These are phyloP conservation scores for Exaiptasia diaphana DNA, from an alignment of 64 coral and sea anemone species.

Conservation along the genomic window DNA sequence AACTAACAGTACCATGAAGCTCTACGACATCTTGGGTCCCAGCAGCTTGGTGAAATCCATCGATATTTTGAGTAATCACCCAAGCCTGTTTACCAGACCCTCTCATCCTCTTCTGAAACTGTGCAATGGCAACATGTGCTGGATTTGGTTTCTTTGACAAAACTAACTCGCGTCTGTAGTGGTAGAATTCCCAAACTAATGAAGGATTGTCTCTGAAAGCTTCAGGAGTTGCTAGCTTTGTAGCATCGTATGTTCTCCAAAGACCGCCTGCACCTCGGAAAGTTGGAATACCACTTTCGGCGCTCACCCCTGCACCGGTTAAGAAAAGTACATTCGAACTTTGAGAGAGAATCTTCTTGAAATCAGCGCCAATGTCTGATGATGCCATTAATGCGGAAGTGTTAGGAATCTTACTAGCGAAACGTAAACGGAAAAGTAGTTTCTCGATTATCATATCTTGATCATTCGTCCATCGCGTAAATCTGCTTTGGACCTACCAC, in stretches of 20 bases:
- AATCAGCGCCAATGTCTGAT: too few species aligned
- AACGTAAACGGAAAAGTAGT: too few species aligned
- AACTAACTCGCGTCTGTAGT: constrained; percentile 87
- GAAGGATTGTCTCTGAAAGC: constrained; percentile 77
- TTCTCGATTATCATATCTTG: too few species aligned
- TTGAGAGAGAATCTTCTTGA: constrained; percentile 60
- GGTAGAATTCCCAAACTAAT: constrained; percentile 98
- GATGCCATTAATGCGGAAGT: too few species aligned
- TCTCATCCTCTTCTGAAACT: constrained; percentile 72
- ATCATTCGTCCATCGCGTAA: too few species aligned
- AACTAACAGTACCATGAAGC: constrained; percentile 66
- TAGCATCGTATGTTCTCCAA: constrained; percentile 84
- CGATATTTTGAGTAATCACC: constrained; percentile 96
- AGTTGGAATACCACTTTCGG: constrained; percentile 94
- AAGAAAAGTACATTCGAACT: constrained; percentile 70
- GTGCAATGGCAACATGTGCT: constrained; percentile 85
- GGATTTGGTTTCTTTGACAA: constrained; percentile 86
- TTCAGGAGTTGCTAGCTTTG: constrained; percentile 66
- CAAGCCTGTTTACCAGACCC: constrained; percentile 41
- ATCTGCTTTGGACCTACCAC: too few species aligned
- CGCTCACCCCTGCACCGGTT: constrained; percentile 84
- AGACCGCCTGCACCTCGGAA: constrained; percentile 92
- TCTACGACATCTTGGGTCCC: constrained; percentile 85
- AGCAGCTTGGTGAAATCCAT: constrained; percentile 86
- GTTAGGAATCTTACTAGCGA: too few species aligned